Percentiles rank a stretch among this genome's conserved stretches.
These are phyloP conservation scores for Anarrhichthys ocellatus DNA, from an alignment of 2,113 vertebrate genomes.

Conservation along the genomic window DNA sequence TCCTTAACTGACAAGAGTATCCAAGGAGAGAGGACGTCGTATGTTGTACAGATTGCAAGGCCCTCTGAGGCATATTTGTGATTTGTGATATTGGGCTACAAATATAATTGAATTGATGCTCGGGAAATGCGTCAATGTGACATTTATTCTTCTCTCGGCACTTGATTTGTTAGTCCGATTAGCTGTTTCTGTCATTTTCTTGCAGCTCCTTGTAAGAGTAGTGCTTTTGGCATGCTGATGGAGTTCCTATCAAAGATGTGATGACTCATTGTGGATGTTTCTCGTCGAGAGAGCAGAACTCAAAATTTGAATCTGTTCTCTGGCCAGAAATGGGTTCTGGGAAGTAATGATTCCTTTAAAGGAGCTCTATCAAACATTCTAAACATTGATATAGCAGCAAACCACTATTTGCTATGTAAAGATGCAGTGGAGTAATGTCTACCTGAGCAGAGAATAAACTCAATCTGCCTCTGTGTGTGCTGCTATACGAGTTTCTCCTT, in stretches of 20 bases:
- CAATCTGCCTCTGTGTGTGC: too few species aligned
- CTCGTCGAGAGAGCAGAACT: neutral
- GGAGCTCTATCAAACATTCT: too few species aligned
- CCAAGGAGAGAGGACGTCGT: neutral
- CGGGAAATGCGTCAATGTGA: neutral
- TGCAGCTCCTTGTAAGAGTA: neutral
- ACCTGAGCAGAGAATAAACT: too few species aligned
- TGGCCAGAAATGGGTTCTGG: slow-evolving; percentile 15
- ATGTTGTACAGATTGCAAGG: neutral
- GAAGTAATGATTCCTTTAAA: neutral
- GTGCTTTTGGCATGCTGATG: neutral
- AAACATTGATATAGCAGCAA: too few species aligned
- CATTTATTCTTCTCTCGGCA: neutral
- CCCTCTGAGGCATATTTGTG: neutral
- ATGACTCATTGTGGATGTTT: neutral
- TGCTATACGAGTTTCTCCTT: too few species aligned
- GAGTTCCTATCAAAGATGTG: neutral
- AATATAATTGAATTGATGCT: neutral
- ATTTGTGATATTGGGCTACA: neutral
- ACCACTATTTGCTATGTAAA: too few species aligned
- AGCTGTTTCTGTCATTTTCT: neutral
- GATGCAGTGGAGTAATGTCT: too few species aligned
- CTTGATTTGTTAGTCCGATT: neutral
- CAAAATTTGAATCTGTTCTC: neutral
- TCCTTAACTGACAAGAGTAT: neutral